Conservation (phyloP, 2,113 vertebrate species). For the Sminthopsis crassicaudata region DNA sequence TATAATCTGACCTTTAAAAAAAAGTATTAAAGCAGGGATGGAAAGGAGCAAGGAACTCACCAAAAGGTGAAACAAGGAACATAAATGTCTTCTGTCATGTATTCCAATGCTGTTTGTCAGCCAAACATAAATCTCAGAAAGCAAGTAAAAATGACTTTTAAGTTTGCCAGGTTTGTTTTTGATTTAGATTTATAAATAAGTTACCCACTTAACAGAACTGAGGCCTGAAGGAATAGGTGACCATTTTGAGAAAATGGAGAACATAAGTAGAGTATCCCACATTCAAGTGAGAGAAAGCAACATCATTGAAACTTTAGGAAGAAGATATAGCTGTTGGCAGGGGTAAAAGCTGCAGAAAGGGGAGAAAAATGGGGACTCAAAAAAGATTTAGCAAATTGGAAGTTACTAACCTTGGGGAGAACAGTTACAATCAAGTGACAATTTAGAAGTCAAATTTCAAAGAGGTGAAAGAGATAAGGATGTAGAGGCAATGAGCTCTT, state of each 20-base stretch:
- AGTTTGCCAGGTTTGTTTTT: neutral
- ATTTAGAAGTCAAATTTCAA: neutral
- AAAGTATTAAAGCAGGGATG: neutral
- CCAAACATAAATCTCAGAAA: neutral
- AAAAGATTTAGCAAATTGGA: neutral
- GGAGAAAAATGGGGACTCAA: neutral
- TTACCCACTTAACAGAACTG: neutral
- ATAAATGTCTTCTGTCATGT: neutral
- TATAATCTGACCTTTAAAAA: neutral
- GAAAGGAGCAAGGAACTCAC: neutral
- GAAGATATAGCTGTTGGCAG: neutral
- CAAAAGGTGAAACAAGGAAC: neutral
- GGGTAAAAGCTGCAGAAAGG: neutral
- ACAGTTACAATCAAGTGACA: neutral
- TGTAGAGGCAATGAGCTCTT: neutral
- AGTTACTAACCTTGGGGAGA: neutral
- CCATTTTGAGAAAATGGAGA: neutral
- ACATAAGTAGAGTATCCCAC: neutral
- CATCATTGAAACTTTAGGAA: neutral
- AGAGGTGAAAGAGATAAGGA: neutral
- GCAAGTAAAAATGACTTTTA: neutral
- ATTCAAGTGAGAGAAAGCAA: neutral
- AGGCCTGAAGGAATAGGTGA: neutral
- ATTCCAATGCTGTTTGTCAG: neutral
- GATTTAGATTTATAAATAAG: neutral